Base-by-base conservation (phyloP, 2,888 invertebrate genomes). In the Beris chalybata region DNA sequence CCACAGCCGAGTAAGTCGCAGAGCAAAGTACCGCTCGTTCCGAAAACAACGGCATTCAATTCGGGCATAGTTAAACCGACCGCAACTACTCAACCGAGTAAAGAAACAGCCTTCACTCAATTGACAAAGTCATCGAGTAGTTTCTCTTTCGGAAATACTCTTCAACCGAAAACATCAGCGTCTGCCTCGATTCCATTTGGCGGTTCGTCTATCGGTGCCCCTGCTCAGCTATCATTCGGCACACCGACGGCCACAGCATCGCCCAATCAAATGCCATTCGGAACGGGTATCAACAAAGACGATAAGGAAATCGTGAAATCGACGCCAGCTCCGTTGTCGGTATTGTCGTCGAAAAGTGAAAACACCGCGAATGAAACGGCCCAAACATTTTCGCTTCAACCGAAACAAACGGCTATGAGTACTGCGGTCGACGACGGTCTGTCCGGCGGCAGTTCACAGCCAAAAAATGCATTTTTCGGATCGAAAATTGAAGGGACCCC, bases 21-120 rank as follows among this genome's bases (percentile, higher is more conserved):
- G 32, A 9, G 6, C 3, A 9, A 31, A 61, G n/a, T 38, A 7
- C 2, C 38, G 15, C 43, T 38, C 9, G 22, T 30, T 65, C 52
- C 65, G 12, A 65, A 58, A 52, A 30, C 52, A 22, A 15, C 45
- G 11, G 45, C 43, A 3, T 45, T 47, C 4, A 64, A 54, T 31
- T 5, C 54, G n/a, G 53, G 44, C 13, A 32, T 47, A n/a, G 22
- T 50, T 31, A 64, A 64, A 31, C 64, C 64, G 4, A 47, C 64
- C 6, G 63, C 53, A 6, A 30, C 63, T 15, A 45, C 53, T 30
- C 15, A 12, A 47, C 32, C 9, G 12, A 38, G 4, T 2, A 52
- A 47, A 13, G 52, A 50, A 52, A 32, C 15, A 5, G 12, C 15
- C 4, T 38, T 50, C 15, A 1, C 52, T 4, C 12, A 47, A 11